Evolutionary conservation across 2,797 vertebrate genomes (phyloP).

Genomic region (Acanthurus leucopareius): DNA sequence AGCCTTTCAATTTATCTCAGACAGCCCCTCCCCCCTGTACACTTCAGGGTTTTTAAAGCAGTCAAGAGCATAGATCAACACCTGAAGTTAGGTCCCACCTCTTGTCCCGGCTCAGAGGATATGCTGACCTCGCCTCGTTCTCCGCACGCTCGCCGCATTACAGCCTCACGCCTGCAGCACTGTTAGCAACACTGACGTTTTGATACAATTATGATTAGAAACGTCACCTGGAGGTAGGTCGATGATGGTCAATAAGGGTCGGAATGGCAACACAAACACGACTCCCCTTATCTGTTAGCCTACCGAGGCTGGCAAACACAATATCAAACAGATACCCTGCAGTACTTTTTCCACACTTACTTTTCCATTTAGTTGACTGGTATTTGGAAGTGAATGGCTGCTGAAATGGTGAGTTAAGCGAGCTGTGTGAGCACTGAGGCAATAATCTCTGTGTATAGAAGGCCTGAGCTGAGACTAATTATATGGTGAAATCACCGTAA

Average conservation of each 20-base stretch:
- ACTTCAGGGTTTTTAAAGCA: constrained; percentile 77
- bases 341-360: constrained; percentile 30
- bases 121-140: constrained; percentile 75
- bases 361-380: constrained; percentile 42
- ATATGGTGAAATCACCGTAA: constrained; percentile 75
- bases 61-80: constrained; percentile 75
- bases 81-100: constrained; percentile 70
- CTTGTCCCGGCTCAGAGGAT: constrained; percentile 78
- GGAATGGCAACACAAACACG: constrained; percentile 54
- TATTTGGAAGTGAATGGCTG: constrained; percentile 36
- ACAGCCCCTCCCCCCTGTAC: constrained; percentile 59
- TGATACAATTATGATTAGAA: constrained; percentile 80
- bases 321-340: constrained; percentile 56
- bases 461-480: constrained; percentile 75
- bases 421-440: constrained; percentile 53
- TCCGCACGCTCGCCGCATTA: constrained; percentile 50
- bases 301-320: constrained; percentile 41
- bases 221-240: constrained; percentile 78
- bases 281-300: constrained; percentile 63
- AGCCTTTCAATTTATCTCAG: constrained; percentile 85
- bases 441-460: constrained; percentile 62
- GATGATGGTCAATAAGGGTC: constrained; percentile 51
- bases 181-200: constrained; percentile 70
- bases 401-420: constrained; percentile 29
- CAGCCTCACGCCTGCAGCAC: constrained; percentile 43